Percentiles rank a stretch among this genome's conserved stretches.
Conservation (phyloP, 2,113 vertebrate species). For the Puntigrus tetrazona region DNA sequence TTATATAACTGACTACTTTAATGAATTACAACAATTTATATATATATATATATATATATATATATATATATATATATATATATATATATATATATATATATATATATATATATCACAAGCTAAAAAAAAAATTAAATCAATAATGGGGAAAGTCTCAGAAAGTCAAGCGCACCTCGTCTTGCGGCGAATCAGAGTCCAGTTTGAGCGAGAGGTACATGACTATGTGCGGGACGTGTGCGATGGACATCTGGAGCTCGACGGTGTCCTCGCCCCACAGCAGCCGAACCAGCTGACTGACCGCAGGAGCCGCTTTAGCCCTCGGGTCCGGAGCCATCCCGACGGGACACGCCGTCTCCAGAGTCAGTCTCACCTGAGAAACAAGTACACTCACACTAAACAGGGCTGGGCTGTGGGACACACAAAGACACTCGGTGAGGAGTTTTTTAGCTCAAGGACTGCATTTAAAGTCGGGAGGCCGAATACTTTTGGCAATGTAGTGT, state of each 20-base stretch:
- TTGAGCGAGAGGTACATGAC: slow-evolving; percentile 89
- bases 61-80: neutral
- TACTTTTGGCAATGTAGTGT: no score
- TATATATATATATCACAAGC: neutral
- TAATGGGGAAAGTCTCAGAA: neutral
- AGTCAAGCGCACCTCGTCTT: slow-evolving; percentile 80
- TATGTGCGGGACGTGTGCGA: slow-evolving; percentile 81
- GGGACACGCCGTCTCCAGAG: slow-evolving; percentile 81
- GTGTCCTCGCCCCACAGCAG: slow-evolving; percentile 86
- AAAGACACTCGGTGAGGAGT: no score
- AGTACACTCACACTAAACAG: no score
- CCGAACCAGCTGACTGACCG: slow-evolving; percentile 81
- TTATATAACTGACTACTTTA: neutral
- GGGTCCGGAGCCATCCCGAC: slow-evolving; percentile 50
- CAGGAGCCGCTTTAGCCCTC: slow-evolving; percentile 63
- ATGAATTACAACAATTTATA: neutral
- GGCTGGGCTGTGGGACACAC: no score
- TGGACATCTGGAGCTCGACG: slow-evolving; percentile 73
- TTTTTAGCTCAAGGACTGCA: no score
- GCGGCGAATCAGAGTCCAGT: slow-evolving; percentile 80
- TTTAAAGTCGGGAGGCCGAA: no score
- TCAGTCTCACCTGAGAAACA: slow-evolving; percentile 88
- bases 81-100: no score
- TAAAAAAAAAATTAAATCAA: neutral
- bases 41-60: no score